Conservation (phyloP, 1,140 invertebrate species). For the Euwallacea fornicatus region DNA sequence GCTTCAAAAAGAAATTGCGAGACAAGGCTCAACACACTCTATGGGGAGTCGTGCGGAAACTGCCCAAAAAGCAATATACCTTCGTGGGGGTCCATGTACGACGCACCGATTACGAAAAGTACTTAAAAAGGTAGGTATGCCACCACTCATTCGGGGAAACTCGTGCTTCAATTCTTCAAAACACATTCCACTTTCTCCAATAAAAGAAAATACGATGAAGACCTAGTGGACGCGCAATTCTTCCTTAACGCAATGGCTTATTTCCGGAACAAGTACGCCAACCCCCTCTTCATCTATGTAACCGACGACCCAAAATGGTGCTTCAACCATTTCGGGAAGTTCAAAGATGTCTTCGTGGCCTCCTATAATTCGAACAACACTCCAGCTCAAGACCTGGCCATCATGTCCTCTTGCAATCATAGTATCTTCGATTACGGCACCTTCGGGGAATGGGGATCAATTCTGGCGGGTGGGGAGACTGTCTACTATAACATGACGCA, state of each 20-base stretch:
- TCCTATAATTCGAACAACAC: conserved; percentile 54
- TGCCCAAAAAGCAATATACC: conserved; percentile 49
- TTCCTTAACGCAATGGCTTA: conserved; percentile 62
- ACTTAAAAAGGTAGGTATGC: conserved; percentile 54
- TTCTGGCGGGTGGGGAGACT: conserved; percentile 65
- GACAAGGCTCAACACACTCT: conserved; percentile 56
- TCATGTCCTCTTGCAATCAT: conserved; percentile 67
- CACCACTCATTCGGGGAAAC: background rate
- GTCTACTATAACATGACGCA: conserved; percentile 61
- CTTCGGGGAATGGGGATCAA: conserved; percentile 69
- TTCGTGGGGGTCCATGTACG: conserved; percentile 64
- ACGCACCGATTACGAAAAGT: conserved; percentile 63
- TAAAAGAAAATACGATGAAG: conserved; percentile 53
- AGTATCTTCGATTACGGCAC: conserved; percentile 71
- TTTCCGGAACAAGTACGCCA: conserved; percentile 58
- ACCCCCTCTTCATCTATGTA: conserved; percentile 61
- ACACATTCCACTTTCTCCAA: background rate
- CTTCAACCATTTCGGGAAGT: conserved; percentile 55
- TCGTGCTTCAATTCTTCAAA: background rate
- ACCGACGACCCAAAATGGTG: conserved; percentile 68
- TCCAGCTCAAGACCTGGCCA: conserved; percentile 64
- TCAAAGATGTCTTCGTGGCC: conserved; percentile 57
- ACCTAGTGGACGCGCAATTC: conserved; percentile 58
- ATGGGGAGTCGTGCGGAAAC: conserved; percentile 48
- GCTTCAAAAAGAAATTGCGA: conserved; percentile 56